These are phyloP conservation scores for Callopanchax toddi DNA, from an alignment of 2,113 vertebrate genomes.

Conservation along the genomic window DNA sequence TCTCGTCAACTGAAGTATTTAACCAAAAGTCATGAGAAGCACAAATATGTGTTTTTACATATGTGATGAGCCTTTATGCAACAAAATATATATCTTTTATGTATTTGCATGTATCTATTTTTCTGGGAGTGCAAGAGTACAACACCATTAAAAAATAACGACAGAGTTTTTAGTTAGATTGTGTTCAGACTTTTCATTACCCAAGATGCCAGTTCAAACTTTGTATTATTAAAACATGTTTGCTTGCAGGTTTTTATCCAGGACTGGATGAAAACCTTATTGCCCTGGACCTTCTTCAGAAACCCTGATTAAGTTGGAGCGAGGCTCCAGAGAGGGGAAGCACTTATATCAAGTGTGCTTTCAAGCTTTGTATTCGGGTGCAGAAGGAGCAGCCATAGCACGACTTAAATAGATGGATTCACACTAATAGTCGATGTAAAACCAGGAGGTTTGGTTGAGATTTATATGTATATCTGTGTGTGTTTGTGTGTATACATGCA, in stretches of 20 bases:
- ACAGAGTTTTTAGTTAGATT: no score
- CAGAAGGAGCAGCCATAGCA: constrained; percentile 11
- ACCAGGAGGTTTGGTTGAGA: neutral
- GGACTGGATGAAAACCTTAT: constrained; percentile 16
- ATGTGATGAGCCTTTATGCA: no score
- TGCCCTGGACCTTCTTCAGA: constrained; percentile 30
- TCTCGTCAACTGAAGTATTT: no score
- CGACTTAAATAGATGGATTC: constrained; percentile 30
- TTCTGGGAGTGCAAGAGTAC: no score
- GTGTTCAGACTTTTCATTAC: no score
- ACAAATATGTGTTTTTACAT: no score
- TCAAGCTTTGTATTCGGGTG: constrained; percentile 34
- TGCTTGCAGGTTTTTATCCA: constrained; percentile 18
- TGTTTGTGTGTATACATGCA: no score
- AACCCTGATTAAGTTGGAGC: constrained; percentile 35
- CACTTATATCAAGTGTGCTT: constrained; percentile 1
- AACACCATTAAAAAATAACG: no score
- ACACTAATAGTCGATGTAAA: constrained; percentile 17
- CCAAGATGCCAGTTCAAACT: constrained; percentile 10
- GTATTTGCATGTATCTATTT: no score
- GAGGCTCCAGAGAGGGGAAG: constrained; percentile 2
- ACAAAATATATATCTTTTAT: no score
- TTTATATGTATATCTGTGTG: no score
- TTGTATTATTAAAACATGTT: neutral
- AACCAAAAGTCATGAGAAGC: no score